phyloP scores from a whole-genome alignment of 2,888 invertebrate genomes.

The Tenthredo mesomela region DNA sequence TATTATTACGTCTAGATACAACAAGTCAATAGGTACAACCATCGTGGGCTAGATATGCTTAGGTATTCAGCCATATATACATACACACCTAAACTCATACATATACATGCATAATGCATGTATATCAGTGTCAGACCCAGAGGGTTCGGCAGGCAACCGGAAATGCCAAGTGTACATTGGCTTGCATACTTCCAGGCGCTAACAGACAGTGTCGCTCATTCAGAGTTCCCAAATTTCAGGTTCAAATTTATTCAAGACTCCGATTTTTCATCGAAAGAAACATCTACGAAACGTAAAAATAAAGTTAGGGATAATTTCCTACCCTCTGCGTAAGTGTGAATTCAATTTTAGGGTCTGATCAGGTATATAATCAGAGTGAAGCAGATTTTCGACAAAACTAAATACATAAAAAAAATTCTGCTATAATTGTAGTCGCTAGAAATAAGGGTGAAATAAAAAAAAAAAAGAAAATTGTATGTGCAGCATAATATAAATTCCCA shows the following conservation, averaged over 20 bases:
- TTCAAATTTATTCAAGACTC: background rate
- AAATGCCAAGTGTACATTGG: background rate
- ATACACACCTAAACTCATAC: background rate
- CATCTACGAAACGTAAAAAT: background rate
- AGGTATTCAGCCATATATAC: background rate
- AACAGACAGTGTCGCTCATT: constrained; percentile 22
- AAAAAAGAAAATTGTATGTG: background rate
- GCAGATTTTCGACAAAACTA: background rate
- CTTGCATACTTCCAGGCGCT: constrained; percentile 42
- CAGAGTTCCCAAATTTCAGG: background rate
- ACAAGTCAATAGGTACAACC: background rate
- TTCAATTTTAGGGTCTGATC: background rate
- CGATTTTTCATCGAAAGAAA: background rate
- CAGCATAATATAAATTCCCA: background rate
- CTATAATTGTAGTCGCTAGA: background rate
- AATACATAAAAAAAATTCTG: background rate
- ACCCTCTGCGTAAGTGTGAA: background rate
- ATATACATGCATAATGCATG: background rate
- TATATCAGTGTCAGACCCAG: background rate
- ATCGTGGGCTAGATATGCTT: background rate
- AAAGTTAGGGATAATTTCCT: background rate
- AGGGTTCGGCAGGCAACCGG: constrained; percentile 30
- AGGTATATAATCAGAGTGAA: background rate
- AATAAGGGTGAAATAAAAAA: background rate
- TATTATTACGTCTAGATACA: constrained; percentile 4